Percentiles rank a stretch among this genome's conserved stretches.
These are phyloP conservation scores for Apodemus agrarius DNA, from an alignment of 2,797 vertebrate genomes.

Conservation along the genomic window DNA sequence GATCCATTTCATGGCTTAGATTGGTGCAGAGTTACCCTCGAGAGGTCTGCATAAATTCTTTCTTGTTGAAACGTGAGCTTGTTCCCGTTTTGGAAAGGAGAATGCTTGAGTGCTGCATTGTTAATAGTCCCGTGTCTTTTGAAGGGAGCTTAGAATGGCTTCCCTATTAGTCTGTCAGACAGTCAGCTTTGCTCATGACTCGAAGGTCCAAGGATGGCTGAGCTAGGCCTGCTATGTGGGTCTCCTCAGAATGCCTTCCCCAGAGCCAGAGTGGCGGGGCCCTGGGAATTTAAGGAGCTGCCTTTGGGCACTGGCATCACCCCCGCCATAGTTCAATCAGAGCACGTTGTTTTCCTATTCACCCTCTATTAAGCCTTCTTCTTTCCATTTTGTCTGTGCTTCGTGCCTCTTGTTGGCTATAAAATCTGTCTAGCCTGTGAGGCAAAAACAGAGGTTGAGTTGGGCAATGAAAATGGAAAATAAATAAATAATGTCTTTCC, in stretches of 20 bases:
- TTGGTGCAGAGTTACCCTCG: not conserved
- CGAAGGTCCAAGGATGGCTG: not conserved
- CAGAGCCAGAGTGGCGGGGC: not conserved
- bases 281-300: not conserved
- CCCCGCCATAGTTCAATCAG: not conserved
- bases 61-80: not conserved
- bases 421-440: slow-evolving; percentile 31
- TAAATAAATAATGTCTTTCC: not conserved
- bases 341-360: not conserved
- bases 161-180: not conserved
- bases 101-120: not conserved
- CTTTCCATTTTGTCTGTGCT: slow-evolving; percentile 8
- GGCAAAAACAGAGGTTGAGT: slow-evolving; percentile 12
- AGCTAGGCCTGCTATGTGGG: not conserved
- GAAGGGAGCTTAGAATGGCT: not conserved
- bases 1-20: slow-evolving; percentile 15
- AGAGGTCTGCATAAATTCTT: slow-evolving; percentile 35
- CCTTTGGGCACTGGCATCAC: not conserved
- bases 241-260: not conserved
- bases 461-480: not conserved
- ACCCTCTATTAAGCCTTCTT: slow-evolving; percentile 1
- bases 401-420: slow-evolving; percentile 23
- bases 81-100: not conserved
- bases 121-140: slow-evolving; percentile 21
- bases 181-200: not conserved